Evolutionary conservation across 2,113 vertebrate species (phyloP).

Genomic region (Agapornis roseicollis): DNA sequence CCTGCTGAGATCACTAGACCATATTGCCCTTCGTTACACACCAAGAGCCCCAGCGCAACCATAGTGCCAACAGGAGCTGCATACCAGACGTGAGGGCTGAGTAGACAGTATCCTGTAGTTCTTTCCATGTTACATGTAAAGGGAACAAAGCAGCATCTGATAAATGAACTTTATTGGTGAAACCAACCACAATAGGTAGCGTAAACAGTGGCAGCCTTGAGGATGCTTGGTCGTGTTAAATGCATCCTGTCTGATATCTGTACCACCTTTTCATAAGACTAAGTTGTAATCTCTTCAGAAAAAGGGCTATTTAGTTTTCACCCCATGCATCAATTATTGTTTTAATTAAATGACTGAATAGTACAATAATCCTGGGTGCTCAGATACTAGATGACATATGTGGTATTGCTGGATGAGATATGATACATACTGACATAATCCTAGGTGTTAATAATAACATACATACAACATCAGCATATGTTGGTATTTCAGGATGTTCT

Average conservation of each 20-base stretch:
- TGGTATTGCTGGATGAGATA: not conserved
- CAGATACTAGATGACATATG: not conserved
- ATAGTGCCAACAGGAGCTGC: not conserved
- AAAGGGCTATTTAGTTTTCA: not conserved
- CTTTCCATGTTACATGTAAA: not conserved
- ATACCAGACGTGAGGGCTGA: not conserved
- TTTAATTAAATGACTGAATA: conserved; percentile 23
- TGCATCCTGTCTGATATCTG: not conserved
- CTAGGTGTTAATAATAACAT: conserved; percentile 13
- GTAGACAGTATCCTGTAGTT: not conserved
- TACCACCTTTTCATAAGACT: not conserved
- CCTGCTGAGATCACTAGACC: conserved; percentile 43
- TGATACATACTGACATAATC: not conserved
- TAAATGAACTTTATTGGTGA: not conserved
- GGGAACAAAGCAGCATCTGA: not conserved
- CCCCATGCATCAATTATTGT: not conserved
- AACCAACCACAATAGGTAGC: accelerated
- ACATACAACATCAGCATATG: not conserved
- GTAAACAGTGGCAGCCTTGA: not conserved
- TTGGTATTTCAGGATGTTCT: conserved; percentile 26
- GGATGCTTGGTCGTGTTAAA: not conserved
- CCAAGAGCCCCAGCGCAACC: not conserved
- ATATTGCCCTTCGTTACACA: not conserved
- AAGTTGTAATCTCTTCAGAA: not conserved
- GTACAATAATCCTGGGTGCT: not conserved